Percentiles rank a stretch among this genome's conserved stretches.
phyloP scores from a whole-genome alignment of 2,888 invertebrate genomes.

The Cecidostiba fungosa region DNA sequence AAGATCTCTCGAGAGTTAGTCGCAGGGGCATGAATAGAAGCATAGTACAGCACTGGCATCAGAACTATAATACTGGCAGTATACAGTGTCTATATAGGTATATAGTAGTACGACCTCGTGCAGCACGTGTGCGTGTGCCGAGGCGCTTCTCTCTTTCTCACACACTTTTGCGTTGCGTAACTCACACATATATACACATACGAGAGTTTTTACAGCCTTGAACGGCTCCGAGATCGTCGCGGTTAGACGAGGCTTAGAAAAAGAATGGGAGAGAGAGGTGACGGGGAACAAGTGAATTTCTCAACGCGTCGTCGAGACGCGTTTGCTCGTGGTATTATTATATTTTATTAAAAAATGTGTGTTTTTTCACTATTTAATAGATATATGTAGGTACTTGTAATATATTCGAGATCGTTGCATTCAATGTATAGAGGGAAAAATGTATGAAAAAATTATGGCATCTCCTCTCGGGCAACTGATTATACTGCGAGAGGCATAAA shows the following conservation, averaged over 20 bases:
- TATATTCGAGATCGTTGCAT: too few species aligned
- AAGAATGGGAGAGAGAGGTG: neutral
- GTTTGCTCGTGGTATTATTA: neutral
- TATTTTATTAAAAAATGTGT: neutral
- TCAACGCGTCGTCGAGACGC: neutral
- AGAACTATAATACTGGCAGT: neutral
- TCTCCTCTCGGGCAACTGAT: neutral
- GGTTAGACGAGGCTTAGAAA: constrained; percentile 1
- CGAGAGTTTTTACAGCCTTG: constrained; percentile 40
- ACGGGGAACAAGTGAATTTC: constrained; percentile 1
- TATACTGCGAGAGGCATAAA: neutral
- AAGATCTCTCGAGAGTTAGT: neutral
- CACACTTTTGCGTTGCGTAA: neutral
- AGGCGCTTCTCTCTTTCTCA: neutral
- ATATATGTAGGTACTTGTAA: too few species aligned
- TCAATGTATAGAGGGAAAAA: too few species aligned
- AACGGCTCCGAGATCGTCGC: constrained; percentile 3
- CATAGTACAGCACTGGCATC: neutral
- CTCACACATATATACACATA: neutral
- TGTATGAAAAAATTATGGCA: neutral
- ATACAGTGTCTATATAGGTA: neutral
- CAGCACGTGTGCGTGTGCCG: neutral
- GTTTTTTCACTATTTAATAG: too few species aligned
- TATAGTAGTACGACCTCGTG: neutral
- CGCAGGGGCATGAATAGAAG: constrained; percentile 4